Percentiles rank a stretch among this genome's conserved stretches.
Conservation (phyloP, 2,797 vertebrate species). For the Enteromius trimaculatus region DNA sequence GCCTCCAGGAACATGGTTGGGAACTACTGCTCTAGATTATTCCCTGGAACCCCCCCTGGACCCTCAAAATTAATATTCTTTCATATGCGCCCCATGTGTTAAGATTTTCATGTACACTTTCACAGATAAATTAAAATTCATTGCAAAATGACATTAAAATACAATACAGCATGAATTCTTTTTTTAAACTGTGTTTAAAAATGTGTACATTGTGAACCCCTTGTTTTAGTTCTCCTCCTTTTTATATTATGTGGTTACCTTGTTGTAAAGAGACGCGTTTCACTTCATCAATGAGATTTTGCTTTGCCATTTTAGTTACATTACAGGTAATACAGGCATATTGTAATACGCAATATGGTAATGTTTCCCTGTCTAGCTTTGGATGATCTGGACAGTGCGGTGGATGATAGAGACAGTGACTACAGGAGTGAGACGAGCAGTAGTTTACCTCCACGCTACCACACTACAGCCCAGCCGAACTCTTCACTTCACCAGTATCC, state of each 20-base stretch:
- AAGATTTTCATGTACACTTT: neutral
- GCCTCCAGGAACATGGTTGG: too few relatives aligned
- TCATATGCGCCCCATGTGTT: neutral
- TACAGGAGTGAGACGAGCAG: conserved; percentile 97
- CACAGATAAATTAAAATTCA: neutral
- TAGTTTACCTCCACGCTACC: conserved; percentile 90
- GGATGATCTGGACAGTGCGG: conserved; percentile 94
- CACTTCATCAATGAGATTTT: neutral
- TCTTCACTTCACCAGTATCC: conserved; percentile 94
- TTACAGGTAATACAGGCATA: too few relatives aligned
- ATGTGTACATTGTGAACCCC: neutral
- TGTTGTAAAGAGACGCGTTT: neutral
- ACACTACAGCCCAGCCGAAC: conserved; percentile 91
- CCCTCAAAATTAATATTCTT: neutral
- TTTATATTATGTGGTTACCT: neutral
- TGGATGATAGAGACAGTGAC: conserved; percentile 96
- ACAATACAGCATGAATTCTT: too few relatives aligned
- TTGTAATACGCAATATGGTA: neutral
- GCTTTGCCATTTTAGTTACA: neutral
- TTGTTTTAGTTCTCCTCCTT: neutral
- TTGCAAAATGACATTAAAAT: too few relatives aligned
- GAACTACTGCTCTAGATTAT: neutral
- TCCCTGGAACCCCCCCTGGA: neutral
- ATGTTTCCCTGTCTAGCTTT: conserved; percentile 77
- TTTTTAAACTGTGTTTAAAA: neutral